A percentile compares a stretch with the other conserved stretches of the same genome.
These are phyloP conservation scores for Pherbina coryleti DNA, from an alignment of 2,888 invertebrate species.

Conservation along the genomic window DNA sequence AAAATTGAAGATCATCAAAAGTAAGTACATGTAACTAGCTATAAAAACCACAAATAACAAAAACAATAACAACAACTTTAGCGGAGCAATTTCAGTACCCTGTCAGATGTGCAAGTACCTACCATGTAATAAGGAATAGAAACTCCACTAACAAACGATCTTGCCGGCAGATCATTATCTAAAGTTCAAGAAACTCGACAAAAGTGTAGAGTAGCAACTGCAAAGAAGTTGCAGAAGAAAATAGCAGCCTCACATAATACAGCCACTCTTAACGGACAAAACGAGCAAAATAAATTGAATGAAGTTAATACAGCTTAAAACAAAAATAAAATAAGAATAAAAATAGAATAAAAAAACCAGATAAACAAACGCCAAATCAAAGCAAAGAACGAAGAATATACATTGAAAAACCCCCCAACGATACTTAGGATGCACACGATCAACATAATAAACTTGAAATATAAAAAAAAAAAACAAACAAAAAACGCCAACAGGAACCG, in stretches of 20 bases:
- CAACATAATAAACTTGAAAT: not conserved
- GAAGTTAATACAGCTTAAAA: not conserved
- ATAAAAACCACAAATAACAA: not conserved
- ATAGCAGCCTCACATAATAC: not conserved
- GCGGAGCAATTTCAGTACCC: not conserved
- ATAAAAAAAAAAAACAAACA: not conserved
- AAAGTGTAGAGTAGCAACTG: slow-evolving; percentile 20
- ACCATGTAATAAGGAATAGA: not conserved
- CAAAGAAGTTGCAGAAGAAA: slow-evolving; percentile 23
- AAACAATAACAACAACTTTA: not conserved
- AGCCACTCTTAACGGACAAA: slow-evolving; percentile 42
- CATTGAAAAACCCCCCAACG: slow-evolving; percentile 13
- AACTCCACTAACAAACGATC: slow-evolving; percentile 5
- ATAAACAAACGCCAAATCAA: slow-evolving; percentile 31
- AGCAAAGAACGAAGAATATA: slow-evolving; percentile 8
- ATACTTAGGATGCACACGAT: slow-evolving; percentile 25
- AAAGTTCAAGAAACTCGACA: slow-evolving; percentile 39
- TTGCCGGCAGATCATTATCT: slow-evolving; percentile 18
- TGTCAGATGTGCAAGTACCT: not conserved
- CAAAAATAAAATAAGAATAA: not conserved
- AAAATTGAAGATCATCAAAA: too few relatives aligned
- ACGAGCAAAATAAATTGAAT: slow-evolving; percentile 29
- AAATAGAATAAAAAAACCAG: not conserved
- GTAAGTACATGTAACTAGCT: not conserved
- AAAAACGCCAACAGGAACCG: not conserved